Evolutionary conservation across 23 tunicate genomes (phyloP).

Genomic region (Botrylloides violaceus): DNA sequence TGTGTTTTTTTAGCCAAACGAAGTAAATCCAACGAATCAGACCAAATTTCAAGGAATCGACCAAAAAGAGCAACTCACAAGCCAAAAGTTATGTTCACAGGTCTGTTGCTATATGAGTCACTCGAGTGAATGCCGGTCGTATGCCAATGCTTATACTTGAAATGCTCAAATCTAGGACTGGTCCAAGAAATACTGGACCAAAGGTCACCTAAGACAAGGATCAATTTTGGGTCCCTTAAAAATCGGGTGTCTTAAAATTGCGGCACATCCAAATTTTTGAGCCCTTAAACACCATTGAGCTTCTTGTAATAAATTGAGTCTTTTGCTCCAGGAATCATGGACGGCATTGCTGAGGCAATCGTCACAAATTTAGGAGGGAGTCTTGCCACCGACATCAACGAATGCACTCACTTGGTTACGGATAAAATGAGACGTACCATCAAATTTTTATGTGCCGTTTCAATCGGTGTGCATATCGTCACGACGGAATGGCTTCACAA

Average conservation of each 20-base stretch:
- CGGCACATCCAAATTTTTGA: neutral
- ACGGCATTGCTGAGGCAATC: constrained; percentile 49
- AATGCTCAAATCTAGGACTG: no score
- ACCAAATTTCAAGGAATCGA: neutral
- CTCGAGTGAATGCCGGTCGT: neutral
- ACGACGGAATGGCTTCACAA: constrained; percentile 45
- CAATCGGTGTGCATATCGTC: constrained; percentile 52
- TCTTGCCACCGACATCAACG: constrained; percentile 53
- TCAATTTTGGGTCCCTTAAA: no score
- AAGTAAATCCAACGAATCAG: neutral
- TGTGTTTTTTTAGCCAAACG: neutral
- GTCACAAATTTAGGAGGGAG: constrained; percentile 57
- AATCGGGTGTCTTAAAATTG: no score
- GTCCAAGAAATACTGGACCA: neutral
- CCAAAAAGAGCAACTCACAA: constrained; percentile 16
- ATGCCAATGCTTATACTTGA: no score
- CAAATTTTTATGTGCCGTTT: constrained; percentile 72
- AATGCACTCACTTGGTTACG: constrained; percentile 78
- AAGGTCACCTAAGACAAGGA: neutral
- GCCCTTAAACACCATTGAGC: neutral
- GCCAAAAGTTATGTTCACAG: constrained; percentile 84
- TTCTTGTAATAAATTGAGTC: neutral
- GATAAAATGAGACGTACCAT: constrained; percentile 80
- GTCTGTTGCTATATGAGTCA: constrained; percentile 15
- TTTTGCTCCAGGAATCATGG: constrained; percentile 42